Conservation (phyloP, 2,888 invertebrate genomes). For the Julus scandinavius region DNA sequence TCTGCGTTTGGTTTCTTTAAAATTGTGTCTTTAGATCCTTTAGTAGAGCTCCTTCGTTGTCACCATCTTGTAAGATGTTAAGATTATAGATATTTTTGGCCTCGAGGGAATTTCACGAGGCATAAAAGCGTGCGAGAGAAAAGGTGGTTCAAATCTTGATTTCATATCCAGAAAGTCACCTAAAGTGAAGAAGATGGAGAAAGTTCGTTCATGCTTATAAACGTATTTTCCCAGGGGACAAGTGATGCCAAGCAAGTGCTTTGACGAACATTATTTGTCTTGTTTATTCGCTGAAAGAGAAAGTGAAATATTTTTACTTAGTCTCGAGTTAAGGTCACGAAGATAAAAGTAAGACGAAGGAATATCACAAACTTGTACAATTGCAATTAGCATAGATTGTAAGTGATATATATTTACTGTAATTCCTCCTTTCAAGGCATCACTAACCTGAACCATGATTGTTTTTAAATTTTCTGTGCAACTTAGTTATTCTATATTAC, state of each 20-base stretch:
- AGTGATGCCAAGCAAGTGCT: constrained; percentile 34
- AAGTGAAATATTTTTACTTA: constrained; percentile 33
- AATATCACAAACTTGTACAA: neutral
- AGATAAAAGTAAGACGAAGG: neutral
- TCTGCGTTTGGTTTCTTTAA: neutral
- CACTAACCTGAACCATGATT: neutral
- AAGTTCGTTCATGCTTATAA: constrained; percentile 39
- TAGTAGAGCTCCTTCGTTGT: neutral
- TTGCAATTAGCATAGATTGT: neutral
- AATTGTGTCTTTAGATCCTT: neutral
- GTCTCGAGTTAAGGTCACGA: neutral
- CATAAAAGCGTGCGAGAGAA: constrained; percentile 26
- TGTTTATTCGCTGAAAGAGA: constrained; percentile 24
- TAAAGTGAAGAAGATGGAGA: constrained; percentile 28
- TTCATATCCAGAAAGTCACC: constrained; percentile 42
- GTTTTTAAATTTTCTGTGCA: too few relatives aligned
- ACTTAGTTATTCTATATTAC: too few relatives aligned
- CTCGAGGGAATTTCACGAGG: neutral
- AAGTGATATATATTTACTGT: neutral
- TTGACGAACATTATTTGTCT: constrained; percentile 23
- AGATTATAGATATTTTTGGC: constrained; percentile 16
- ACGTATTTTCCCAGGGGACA: neutral
- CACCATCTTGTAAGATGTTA: constrained; percentile 15
- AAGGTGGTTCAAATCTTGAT: constrained; percentile 42
- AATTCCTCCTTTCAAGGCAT: neutral